These are phyloP conservation scores for Cynocephalus volans DNA, from an alignment of 2,113 vertebrate genomes.

Conservation along the genomic window DNA sequence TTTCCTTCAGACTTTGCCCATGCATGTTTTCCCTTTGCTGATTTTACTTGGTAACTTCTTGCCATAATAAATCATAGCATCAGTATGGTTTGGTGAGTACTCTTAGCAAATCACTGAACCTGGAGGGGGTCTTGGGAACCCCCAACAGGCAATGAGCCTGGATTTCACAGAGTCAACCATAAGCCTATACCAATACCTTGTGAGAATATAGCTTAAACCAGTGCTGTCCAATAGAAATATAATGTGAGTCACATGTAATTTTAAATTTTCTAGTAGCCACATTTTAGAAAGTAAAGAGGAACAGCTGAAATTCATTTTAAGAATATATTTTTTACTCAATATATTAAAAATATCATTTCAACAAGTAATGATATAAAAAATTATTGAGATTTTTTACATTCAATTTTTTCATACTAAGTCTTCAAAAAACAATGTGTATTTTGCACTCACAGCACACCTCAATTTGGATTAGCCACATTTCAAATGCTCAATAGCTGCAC, in stretches of 20 bases:
- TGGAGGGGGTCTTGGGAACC: background rate
- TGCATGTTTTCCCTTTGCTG: background rate
- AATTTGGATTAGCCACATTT: background rate
- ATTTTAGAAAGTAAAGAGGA: background rate
- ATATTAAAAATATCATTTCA: slow-evolving; percentile 43
- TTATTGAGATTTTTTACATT: background rate
- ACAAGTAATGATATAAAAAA: background rate
- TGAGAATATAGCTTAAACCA: background rate
- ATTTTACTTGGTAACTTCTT: background rate
- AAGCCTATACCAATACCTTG: background rate
- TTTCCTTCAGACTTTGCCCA: slow-evolving; percentile 2
- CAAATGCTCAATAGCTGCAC: background rate
- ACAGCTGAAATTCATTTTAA: background rate
- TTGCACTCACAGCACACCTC: background rate
- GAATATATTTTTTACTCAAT: background rate
- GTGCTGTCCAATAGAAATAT: background rate
- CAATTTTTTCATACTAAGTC: background rate
- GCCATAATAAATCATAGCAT: background rate
- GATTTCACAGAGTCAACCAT: background rate
- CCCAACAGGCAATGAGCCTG: background rate
- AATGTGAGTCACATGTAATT: background rate
- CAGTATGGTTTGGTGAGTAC: background rate
- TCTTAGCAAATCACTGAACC: background rate
- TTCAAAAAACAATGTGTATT: slow-evolving; percentile 21
- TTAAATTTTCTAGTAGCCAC: background rate